Evolutionary conservation across 1,140 invertebrate species (phyloP), one percentile per base, ranked within the genome.

Genomic region (Polypedilum pembai): DNA sequence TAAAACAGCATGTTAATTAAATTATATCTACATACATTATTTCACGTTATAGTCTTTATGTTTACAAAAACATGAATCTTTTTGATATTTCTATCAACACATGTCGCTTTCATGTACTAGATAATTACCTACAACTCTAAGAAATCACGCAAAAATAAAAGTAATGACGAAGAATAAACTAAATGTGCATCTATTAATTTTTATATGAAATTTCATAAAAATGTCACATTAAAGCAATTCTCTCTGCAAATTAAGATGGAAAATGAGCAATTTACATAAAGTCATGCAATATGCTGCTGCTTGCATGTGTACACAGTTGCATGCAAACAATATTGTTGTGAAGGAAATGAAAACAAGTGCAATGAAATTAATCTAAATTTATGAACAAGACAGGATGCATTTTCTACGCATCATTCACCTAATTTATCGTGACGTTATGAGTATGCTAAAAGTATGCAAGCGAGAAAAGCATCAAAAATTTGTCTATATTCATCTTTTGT

Each of bases 281-380:
- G n/a, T 15, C 4, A 56, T 56, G 45, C n/a, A 56, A 56, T 56
- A 15, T 56, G 12, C 12, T n/a, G 3, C 45, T 56, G n/a, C 12
- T n/a, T n/a, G n/a, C 12, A 12, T n/a, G 45, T 56, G 10, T n/a
- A 45, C 8, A 56, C 45, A 33, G 24, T 33, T 56, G 45, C 45
- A 12, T 56, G n/a, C 45, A 56, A n/a, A 15, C 4, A 0, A 56
- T n/a, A n/a, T 56, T 12, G 8, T 56, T 12, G 8, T 4, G 12
- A 8, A 15, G 4, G 45, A 56, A 33, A n/a, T 56, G 45, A 56
- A n/a, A 56, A 12, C 12, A n/a, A 56, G 45, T 56, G 45, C 17
- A 69, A 20, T 69, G 65, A 20, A 69, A 69, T 69, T 20, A 69
- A 69, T 69, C 65, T 69, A 69, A 69, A 69, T 69, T 69, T 69